Percentiles rank a stretch among this genome's conserved stretches.
phyloP scores from a whole-genome alignment of 2,888 invertebrate species.

The Margaritifera margaritifera region DNA sequence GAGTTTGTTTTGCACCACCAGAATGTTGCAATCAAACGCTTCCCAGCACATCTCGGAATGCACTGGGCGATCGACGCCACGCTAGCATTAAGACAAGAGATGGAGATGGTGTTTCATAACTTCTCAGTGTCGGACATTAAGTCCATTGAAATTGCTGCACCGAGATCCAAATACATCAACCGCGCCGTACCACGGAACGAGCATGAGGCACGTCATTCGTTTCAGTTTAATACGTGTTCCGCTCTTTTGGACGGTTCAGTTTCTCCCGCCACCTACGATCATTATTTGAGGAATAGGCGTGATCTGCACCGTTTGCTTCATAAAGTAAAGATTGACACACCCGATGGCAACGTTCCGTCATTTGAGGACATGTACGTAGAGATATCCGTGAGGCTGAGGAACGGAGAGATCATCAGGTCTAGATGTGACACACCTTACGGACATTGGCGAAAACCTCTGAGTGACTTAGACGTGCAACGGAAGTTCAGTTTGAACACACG shows the following conservation, averaged over 20 bases:
- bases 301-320: constrained; percentile 35
- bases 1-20: constrained; percentile 43
- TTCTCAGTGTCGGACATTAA: constrained; percentile 22
- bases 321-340: constrained; percentile 39
- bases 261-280: constrained; percentile 35
- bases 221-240: constrained; percentile 55
- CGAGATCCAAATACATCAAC: constrained; percentile 55
- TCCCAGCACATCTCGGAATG: constrained; percentile 65
- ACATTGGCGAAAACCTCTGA: constrained; percentile 57
- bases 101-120: constrained; percentile 1
- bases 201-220: constrained; percentile 59
- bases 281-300: constrained; percentile 21
- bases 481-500: constrained; percentile 51
- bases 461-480: constrained; percentile 39
- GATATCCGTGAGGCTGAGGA: constrained; percentile 32
- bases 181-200: constrained; percentile 48
- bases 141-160: constrained; percentile 41
- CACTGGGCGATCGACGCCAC: constrained; percentile 61
- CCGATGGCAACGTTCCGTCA: constrained; percentile 44
- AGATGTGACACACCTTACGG: constrained; percentile 55
- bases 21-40: constrained; percentile 45
- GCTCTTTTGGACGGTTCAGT: constrained; percentile 54
- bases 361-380: constrained; percentile 59
- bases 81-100: constrained; percentile 15
- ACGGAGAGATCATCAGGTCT: constrained; percentile 29